phyloP scores from a whole-genome alignment of 2,888 invertebrate genomes.

The Ophion ellenae region DNA sequence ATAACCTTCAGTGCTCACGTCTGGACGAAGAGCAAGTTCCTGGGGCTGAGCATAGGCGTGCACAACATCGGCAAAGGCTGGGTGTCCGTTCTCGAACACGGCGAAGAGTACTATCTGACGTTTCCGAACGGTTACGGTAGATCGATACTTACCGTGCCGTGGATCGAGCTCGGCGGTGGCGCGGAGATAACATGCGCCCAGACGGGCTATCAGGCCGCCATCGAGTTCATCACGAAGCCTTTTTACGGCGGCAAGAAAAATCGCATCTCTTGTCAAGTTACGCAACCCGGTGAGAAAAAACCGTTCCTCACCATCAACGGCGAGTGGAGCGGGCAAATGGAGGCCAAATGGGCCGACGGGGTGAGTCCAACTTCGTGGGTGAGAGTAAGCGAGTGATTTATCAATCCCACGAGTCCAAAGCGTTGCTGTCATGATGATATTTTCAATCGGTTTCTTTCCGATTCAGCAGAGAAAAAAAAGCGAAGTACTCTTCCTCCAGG shows the following conservation, averaged over 20 bases:
- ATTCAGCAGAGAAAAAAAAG: too few species aligned
- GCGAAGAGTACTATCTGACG: slow-evolving; percentile 97
- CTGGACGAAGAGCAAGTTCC: slow-evolving; percentile 99
- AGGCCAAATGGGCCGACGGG: slow-evolving; percentile 93
- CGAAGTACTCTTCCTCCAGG: background rate
- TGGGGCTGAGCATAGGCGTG: slow-evolving; percentile 98
- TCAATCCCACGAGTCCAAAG: too few species aligned
- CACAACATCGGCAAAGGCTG: slow-evolving; percentile 98
- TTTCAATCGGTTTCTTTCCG: too few species aligned
- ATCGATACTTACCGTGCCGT: slow-evolving; percentile 98
- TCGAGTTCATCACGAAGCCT: slow-evolving; percentile 99
- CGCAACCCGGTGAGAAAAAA: slow-evolving; percentile 93
- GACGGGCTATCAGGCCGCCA: slow-evolving; percentile 95
- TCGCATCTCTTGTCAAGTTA: slow-evolving; percentile 92
- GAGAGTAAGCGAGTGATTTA: too few species aligned
- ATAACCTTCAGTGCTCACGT: slow-evolving; percentile 98
- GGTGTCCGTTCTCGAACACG: slow-evolving; percentile 94
- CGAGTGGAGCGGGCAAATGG: slow-evolving; percentile 99
- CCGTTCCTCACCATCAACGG: slow-evolving; percentile 95
- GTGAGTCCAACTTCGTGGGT: slow-evolving; percentile 79
- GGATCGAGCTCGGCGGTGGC: slow-evolving; percentile 99
- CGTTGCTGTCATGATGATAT: too few species aligned
- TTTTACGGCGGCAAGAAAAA: slow-evolving; percentile 99
- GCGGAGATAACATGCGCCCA: slow-evolving; percentile 95
- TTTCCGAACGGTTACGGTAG: slow-evolving; percentile 99